Percentiles rank a stretch among this genome's conserved stretches.
Conservation (phyloP, 2,113 vertebrate species). For the Protomyctophum bolini region DNA sequence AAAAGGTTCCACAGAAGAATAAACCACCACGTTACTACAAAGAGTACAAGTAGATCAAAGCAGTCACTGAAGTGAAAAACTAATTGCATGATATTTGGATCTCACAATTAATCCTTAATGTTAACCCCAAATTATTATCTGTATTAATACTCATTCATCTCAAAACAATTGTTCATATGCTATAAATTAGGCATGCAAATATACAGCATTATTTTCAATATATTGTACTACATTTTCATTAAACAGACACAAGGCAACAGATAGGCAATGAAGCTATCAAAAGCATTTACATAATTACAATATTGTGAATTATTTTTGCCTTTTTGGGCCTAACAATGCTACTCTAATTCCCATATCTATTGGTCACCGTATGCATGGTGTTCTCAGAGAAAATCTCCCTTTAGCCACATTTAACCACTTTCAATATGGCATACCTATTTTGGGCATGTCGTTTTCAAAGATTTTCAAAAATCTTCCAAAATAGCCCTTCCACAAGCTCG, state of each 20-base stretch:
- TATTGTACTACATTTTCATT: not conserved
- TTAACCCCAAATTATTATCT: not conserved
- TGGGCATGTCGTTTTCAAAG: too few relatives aligned
- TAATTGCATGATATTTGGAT: too few relatives aligned
- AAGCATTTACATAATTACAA: not conserved
- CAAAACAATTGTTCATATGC: not conserved
- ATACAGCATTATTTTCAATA: not conserved
- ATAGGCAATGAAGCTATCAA: not conserved
- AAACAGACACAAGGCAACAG: not conserved
- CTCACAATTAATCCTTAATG: too few relatives aligned
- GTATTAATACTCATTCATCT: not conserved
- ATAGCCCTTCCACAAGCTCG: too few relatives aligned
- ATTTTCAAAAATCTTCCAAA: too few relatives aligned
- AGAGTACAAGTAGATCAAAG: too few relatives aligned
- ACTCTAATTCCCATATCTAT: slow-evolving; percentile 25
- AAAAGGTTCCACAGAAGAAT: too few relatives aligned
- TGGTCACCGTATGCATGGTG: not conserved
- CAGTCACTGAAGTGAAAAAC: too few relatives aligned
- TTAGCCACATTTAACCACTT: not conserved
- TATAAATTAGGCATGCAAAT: slow-evolving; percentile 2
- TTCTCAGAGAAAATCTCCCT: not conserved
- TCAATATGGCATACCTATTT: too few relatives aligned
- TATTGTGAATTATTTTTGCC: slow-evolving; percentile 8
- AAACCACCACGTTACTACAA: too few relatives aligned
- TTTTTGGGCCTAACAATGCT: not conserved